phyloP scores from a whole-genome alignment of 2,797 vertebrate species.

The Tokudaia muenninki region DNA sequence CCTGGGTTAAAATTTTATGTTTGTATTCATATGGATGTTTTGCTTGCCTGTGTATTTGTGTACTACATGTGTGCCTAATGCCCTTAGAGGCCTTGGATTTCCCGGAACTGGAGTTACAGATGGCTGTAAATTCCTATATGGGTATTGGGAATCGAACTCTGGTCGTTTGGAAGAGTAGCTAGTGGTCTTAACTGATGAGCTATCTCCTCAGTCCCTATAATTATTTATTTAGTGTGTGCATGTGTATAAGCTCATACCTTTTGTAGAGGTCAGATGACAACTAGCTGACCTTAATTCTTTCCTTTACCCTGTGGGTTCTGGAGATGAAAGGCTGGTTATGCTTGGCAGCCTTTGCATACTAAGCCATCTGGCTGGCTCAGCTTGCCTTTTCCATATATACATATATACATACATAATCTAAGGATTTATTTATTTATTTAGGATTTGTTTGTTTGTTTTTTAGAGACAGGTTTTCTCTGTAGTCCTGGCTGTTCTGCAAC shows the following conservation, averaged over 20 bases:
- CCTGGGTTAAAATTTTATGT: background rate
- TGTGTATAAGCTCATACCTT: background rate
- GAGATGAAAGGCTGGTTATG: background rate
- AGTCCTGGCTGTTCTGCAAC: background rate
- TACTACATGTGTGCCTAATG: background rate
- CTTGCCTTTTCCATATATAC: background rate
- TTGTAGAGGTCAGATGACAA: background rate
- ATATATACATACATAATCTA: background rate
- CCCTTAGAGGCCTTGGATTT: background rate
- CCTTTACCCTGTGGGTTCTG: background rate
- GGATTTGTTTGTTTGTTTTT: background rate
- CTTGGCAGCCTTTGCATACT: background rate
- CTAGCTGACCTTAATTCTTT: background rate
- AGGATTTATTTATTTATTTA: background rate
- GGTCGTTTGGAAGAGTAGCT: background rate
- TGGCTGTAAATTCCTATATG: background rate
- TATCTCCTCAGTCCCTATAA: background rate
- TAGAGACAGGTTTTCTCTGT: background rate
- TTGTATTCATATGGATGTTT: background rate
- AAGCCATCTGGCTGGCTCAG: background rate
- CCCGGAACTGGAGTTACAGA: background rate
- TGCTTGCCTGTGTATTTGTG: background rate
- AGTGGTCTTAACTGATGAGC: background rate
- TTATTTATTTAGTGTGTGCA: background rate
- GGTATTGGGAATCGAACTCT: background rate